Evolutionary conservation across 92 coral and sea anemone genomes (phyloP).

Genomic region (Phenganax subtilis): DNA sequence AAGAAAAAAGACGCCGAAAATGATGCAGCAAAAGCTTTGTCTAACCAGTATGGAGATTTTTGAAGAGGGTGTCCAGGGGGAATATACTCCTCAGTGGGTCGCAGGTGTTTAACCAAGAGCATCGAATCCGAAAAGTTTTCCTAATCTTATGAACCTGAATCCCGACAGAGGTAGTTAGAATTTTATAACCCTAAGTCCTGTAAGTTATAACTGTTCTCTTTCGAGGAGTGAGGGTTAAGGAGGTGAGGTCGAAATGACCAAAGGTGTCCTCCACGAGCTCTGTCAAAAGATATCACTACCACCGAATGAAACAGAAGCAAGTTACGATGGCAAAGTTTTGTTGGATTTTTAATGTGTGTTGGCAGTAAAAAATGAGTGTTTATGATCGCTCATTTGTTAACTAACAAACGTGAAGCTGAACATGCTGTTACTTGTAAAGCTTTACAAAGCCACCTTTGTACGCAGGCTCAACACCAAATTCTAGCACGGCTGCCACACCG

Average conservation of each 20-base stretch:
- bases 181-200: not conserved
- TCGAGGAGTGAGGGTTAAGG: not conserved
- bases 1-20: constrained; percentile 65
- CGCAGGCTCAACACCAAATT: not conserved
- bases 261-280: constrained; percentile 57
- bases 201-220: not conserved
- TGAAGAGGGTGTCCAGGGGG: not conserved
- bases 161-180: not conserved
- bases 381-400: not conserved
- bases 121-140: not conserved
- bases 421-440: constrained; percentile 26
- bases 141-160: not conserved
- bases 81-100: not conserved
- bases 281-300: constrained; percentile 54
- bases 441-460: constrained; percentile 32
- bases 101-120: not conserved
- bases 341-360: constrained; percentile 17
- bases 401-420: constrained; percentile 36
- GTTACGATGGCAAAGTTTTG: not conserved
- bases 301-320: constrained; percentile 44
- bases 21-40: constrained; percentile 56
- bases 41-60: constrained; percentile 39
- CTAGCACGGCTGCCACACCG: not conserved
- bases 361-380: constrained; percentile 9
- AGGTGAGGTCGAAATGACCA: constrained; percentile 18